phyloP scores from a whole-genome alignment of 2,797 vertebrate species.

The Odontamblyopus lacepedii region DNA sequence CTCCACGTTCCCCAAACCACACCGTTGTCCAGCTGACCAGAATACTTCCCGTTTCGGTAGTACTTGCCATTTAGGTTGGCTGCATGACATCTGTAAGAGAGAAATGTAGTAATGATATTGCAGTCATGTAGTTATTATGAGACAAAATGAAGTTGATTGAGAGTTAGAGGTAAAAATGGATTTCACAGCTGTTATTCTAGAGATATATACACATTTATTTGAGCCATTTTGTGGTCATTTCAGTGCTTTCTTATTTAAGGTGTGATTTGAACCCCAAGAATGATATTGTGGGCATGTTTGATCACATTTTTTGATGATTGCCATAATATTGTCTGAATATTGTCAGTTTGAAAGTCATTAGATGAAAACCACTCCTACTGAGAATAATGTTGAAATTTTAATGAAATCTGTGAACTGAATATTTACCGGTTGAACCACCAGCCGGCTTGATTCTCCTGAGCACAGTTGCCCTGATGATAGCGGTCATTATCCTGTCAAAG shows the following conservation, averaged over 20 bases:
- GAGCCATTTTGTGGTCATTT: neutral
- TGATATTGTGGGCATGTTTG: neutral
- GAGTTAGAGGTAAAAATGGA: neutral
- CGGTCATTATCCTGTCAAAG: constrained; percentile 84
- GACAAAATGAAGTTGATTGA: neutral
- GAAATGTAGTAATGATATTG: neutral
- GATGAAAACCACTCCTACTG: neutral
- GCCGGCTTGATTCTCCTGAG: constrained; percentile 83
- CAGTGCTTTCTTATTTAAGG: neutral
- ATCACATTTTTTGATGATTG: neutral
- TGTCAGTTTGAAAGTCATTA: neutral
- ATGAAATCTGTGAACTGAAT: neutral
- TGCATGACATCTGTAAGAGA: constrained; percentile 81
- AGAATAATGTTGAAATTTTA: neutral
- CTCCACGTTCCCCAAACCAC: constrained; percentile 88
- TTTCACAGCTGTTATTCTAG: neutral
- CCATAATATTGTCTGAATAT: neutral
- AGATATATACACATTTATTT: neutral
- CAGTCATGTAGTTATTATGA: neutral
- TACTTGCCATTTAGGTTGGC: constrained; percentile 88
- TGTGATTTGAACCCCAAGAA: neutral
- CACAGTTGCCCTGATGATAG: constrained; percentile 85
- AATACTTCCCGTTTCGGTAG: constrained; percentile 83
- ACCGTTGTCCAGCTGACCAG: constrained; percentile 79
- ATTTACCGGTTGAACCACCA: constrained; percentile 94